Conservation (phyloP, 1,140 invertebrate species). For the Drosophila rufa region DNA sequence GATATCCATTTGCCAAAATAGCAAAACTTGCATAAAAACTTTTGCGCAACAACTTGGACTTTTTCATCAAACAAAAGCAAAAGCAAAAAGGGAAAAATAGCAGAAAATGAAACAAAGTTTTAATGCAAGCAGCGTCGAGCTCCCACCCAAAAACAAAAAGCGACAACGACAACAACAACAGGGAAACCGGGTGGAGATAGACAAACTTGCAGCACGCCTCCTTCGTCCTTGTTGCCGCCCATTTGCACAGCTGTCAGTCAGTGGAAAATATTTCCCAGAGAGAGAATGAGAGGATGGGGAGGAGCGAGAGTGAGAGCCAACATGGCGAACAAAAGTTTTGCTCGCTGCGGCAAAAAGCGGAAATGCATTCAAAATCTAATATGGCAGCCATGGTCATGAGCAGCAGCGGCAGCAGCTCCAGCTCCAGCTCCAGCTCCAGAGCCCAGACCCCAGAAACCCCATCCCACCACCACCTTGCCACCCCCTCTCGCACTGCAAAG, state of each 20-base stretch:
- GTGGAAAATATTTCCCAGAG: conserved; percentile 69
- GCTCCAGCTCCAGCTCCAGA: conserved; percentile 7
- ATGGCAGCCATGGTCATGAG: conserved; percentile 85
- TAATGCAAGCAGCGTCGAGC: conserved; percentile 63
- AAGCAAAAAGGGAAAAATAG: conserved; percentile 57
- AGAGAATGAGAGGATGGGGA: conserved; percentile 6
- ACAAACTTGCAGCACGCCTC: conserved; percentile 48
- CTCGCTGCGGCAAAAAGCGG: conserved; percentile 82
- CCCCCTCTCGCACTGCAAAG: conserved; percentile 45
- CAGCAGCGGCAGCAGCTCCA: conserved; percentile 46
- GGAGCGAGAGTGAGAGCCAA: conserved; percentile 42
- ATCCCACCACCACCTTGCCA: not conserved
- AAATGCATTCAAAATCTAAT: conserved; percentile 85
- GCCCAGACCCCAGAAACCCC: not conserved
- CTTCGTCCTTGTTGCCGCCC: conserved; percentile 60
- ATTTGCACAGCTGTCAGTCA: conserved; percentile 80
- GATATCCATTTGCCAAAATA: conserved; percentile 82
- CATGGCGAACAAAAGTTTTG: conserved; percentile 80
- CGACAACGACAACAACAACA: conserved; percentile 25
- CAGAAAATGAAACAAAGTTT: conserved; percentile 78
- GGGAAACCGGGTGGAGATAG: conserved; percentile 29
- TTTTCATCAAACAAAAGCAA: conserved; percentile 78
- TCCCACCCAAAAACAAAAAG: conserved; percentile 40
- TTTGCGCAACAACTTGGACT: conserved; percentile 82
- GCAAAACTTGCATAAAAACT: conserved; percentile 83